Base-by-base conservation (phyloP, 2,797 vertebrate species). In the Clarias laeviceps region DNA sequence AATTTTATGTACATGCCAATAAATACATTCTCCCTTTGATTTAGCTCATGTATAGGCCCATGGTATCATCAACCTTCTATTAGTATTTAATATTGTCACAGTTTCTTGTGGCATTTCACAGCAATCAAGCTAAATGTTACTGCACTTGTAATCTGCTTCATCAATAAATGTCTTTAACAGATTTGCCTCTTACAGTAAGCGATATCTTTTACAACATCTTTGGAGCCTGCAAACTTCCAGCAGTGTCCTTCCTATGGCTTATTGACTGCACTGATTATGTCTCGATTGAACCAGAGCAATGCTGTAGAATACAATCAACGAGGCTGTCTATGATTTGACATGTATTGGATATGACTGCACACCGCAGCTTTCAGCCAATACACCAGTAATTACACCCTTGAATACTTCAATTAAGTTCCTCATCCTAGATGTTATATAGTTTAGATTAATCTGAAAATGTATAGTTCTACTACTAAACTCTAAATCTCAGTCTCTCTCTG, bases 331-430 rank as follows among this genome's bases (percentile, higher is more conserved):
- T 90, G 84, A 91, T 88, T 87, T 89, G 73, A 87, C 80, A 87
- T 73, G 91, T 90, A 93, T 91, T 91, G 89, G 91, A 91, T 90
- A 86, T 81, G 83, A 80, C 72, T 77, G 87, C 86, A 24, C 22
- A 82, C 32, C 50, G 73, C 85, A 29, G 50, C 87, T 91, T 91
- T 88, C 85, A 93, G 87, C 89, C 88, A 77, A 80, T 69, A 89
- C 87, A 84, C 84, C 79, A 89, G 87, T 90, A 86, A 93, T 92
- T 91, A 90, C 82, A 85, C n/a, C 88, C 88, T 89, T 90, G 88
- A 92, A 93, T 86, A 89, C 88, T 88, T 91, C 83, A 88, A 86
- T 92, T 91, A 88, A 89, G 82, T 85, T 85, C 86, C 85, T 90
- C 83, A 85, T 82, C 83, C 57, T 85, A 81, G 86, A 91, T 87